These are phyloP conservation scores for Trematocara variabile DNA, from an alignment of 2,113 vertebrate species.

Conservation along the genomic window DNA sequence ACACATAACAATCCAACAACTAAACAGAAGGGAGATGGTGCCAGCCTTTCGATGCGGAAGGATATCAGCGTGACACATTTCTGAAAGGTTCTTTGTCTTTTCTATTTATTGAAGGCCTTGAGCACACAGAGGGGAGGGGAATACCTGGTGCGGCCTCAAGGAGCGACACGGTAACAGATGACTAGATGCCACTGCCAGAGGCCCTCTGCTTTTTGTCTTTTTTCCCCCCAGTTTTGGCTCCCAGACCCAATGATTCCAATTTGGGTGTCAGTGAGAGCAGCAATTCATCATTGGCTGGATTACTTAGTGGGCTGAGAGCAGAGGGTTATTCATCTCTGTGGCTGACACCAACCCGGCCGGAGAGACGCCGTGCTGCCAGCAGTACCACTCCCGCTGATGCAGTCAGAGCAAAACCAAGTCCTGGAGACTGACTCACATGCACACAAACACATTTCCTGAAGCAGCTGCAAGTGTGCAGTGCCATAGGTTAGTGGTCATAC, in stretches of 20 bases:
- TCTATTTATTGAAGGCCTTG: slow-evolving; percentile 64
- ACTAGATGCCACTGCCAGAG: slow-evolving; percentile 37
- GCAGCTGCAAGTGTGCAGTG: not conserved
- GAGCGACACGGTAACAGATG: slow-evolving; percentile 69
- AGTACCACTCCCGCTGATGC: not conserved
- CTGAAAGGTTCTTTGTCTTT: slow-evolving; percentile 59
- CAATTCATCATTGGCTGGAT: slow-evolving; percentile 67
- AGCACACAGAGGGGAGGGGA: slow-evolving; percentile 5
- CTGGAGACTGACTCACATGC: not conserved
- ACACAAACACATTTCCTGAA: not conserved
- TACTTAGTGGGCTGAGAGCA: slow-evolving; percentile 72
- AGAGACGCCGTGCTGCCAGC: slow-evolving; percentile 49
- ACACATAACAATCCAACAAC: not conserved
- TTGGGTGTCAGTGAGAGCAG: slow-evolving; percentile 68
- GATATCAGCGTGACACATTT: slow-evolving; percentile 46
- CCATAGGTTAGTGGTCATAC: not conserved
- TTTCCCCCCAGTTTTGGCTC: slow-evolving; percentile 30
- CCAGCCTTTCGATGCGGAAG: slow-evolving; percentile 1
- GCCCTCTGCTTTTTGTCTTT: slow-evolving; percentile 12
- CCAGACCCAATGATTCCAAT: slow-evolving; percentile 66
- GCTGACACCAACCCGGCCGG: slow-evolving; percentile 65
- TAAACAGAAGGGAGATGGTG: not conserved
- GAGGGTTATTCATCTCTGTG: slow-evolving; percentile 71
- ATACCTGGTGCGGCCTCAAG: slow-evolving; percentile 52
- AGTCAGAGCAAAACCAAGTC: not conserved